Conservation (phyloP, 2,888 invertebrate genomes). For the Trilocha varians region DNA sequence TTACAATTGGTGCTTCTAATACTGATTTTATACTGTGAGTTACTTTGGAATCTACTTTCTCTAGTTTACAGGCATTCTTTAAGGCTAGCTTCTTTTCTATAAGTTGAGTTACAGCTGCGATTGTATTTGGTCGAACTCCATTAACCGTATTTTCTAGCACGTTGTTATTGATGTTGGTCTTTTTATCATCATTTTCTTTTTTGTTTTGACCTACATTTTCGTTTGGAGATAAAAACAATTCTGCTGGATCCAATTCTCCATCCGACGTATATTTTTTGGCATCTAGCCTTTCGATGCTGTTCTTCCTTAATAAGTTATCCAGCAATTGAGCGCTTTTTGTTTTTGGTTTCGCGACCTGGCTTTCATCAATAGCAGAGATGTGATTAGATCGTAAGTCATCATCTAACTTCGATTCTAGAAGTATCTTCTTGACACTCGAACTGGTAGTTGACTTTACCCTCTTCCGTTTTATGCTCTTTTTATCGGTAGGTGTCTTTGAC, state of each 20-base stretch:
- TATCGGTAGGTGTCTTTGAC: constrained; percentile 44
- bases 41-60: constrained; percentile 55
- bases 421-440: constrained; percentile 41
- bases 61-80: constrained; percentile 54
- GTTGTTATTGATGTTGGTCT: constrained; percentile 66
- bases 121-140: constrained; percentile 48
- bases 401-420: constrained; percentile 24
- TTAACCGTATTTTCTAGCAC: constrained; percentile 49
- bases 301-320: constrained; percentile 72
- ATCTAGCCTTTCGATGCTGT: constrained; percentile 69
- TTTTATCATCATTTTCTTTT: constrained; percentile 32
- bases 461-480: constrained; percentile 64
- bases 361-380: constrained; percentile 31
- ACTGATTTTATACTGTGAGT: constrained; percentile 54
- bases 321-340: constrained; percentile 64
- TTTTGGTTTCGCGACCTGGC: constrained; percentile 43
- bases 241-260: constrained; percentile 53
- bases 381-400: constrained; percentile 24
- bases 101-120: constrained; percentile 54
- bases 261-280: constrained; percentile 50
- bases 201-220: constrained; percentile 45
- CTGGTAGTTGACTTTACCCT: constrained; percentile 29
- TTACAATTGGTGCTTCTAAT: constrained; percentile 50
- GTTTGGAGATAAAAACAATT: constrained; percentile 56
- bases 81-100: constrained; percentile 52